Conservation (phyloP, 2,113 vertebrate species). For the Boulengeromyrus knoepffleri region DNA sequence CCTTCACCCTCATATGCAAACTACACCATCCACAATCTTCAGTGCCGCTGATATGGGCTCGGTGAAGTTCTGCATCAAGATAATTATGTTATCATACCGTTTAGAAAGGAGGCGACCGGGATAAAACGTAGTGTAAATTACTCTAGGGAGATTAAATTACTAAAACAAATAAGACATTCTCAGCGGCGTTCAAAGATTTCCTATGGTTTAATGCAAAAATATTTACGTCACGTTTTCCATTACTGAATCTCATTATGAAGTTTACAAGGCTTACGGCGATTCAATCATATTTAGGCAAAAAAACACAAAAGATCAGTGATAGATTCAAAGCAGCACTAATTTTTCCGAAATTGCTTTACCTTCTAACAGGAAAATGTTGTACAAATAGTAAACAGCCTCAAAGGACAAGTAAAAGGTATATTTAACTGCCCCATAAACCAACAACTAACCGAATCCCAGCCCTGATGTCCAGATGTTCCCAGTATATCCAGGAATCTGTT, state of each 20-base stretch:
- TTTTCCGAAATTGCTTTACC: not conserved
- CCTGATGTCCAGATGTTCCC: slow-evolving; percentile 32
- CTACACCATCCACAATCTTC: not conserved
- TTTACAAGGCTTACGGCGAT: not conserved
- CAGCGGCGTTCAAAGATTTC: not conserved
- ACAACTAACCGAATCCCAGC: not conserved
- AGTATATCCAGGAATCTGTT: slow-evolving; percentile 29
- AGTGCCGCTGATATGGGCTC: not conserved
- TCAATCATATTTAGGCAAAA: not conserved
- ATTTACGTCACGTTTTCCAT: not conserved
- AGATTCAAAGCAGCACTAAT: not conserved
- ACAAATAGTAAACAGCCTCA: not conserved
- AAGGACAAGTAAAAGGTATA: not conserved
- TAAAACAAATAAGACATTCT: not conserved
- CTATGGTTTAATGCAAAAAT: not conserved
- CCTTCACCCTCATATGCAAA: not conserved
- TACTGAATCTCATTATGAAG: not conserved
- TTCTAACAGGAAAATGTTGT: not conserved
- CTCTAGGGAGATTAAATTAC: not conserved
- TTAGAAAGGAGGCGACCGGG: not conserved
- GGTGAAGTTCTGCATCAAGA: not conserved
- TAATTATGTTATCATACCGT: not conserved
- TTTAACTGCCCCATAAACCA: not conserved
- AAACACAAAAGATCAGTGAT: not conserved
- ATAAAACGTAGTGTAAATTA: not conserved